Evolutionary conservation across 2,888 invertebrate genomes (phyloP).

Genomic region (Apodemia zela): DNA sequence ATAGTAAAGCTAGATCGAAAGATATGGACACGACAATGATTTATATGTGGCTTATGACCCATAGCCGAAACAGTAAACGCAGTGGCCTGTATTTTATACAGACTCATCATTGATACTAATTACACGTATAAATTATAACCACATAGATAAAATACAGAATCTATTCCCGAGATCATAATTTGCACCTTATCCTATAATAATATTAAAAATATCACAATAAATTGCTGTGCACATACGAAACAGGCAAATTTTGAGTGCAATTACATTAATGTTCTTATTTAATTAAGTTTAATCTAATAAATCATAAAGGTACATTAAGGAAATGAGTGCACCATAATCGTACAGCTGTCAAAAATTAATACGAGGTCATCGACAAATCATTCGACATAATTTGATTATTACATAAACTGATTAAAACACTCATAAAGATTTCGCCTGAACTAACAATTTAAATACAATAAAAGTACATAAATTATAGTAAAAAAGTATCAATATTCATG

Average conservation of each 20-base stretch:
- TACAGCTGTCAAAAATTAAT: constrained; percentile 17
- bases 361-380: constrained; percentile 23
- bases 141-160: constrained; percentile 69
- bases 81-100: constrained; percentile 50
- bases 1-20: constrained; percentile 33
- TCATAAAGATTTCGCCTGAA: constrained; percentile 1
- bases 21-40: constrained; percentile 32
- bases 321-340: constrained; percentile 23
- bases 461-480: background rate
- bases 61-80: constrained; percentile 49
- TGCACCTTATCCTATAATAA: constrained; percentile 74
- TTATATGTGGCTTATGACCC: constrained; percentile 37
- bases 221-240: constrained; percentile 80
- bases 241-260: constrained; percentile 80
- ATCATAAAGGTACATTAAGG: constrained; percentile 33
- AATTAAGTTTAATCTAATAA: constrained; percentile 57
- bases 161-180: constrained; percentile 68
- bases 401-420: background rate
- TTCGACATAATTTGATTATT: constrained; percentile 18
- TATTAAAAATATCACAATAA: constrained; percentile 81
- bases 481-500: background rate
- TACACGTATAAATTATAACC: constrained; percentile 59
- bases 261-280: constrained; percentile 67
- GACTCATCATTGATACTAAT: constrained; percentile 43
- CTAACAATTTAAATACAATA: background rate